Conservation (phyloP, 2,113 vertebrate genomes). For the Micromys minutus region DNA sequence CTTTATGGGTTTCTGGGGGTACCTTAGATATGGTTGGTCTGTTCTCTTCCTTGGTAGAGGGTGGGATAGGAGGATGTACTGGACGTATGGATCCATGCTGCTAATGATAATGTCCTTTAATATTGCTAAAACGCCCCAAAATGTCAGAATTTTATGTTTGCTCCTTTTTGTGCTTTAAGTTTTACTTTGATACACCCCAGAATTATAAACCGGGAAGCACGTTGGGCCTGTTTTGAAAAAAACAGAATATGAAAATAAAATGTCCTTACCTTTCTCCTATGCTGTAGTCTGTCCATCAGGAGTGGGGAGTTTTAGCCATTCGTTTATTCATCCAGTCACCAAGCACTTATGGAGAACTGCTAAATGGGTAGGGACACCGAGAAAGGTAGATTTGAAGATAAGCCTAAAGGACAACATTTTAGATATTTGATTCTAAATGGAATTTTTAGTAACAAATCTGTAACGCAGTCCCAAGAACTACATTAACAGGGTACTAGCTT, state of each 20-base stretch:
- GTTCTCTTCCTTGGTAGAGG: too few species aligned
- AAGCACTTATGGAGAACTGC: not conserved
- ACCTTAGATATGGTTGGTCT: not conserved
- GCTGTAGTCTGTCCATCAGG: too few species aligned
- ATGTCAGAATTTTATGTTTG: not conserved
- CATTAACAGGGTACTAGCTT: rapidly evolving
- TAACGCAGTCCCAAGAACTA: not conserved
- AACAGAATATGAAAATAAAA: not conserved
- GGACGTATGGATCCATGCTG: not conserved
- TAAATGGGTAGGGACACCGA: not conserved
- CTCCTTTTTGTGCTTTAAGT: not conserved
- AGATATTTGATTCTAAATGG: not conserved
- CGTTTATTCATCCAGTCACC: not conserved
- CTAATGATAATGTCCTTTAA: not conserved
- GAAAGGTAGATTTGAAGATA: not conserved
- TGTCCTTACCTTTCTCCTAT: not conserved
- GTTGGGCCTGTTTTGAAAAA: not conserved
- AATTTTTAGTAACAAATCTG: not conserved
- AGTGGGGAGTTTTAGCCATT: not conserved
- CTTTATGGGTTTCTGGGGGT: not conserved
- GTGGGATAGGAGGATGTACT: not conserved
- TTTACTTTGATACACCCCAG: not conserved
- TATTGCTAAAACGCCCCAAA: conserved; percentile 28
- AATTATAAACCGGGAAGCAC: not conserved
- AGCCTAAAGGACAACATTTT: not conserved